A percentile compares a stretch with the other conserved stretches of the same genome.
Conservation (phyloP, 2,797 vertebrate species). For the Synaphobranchus kaupii region DNA sequence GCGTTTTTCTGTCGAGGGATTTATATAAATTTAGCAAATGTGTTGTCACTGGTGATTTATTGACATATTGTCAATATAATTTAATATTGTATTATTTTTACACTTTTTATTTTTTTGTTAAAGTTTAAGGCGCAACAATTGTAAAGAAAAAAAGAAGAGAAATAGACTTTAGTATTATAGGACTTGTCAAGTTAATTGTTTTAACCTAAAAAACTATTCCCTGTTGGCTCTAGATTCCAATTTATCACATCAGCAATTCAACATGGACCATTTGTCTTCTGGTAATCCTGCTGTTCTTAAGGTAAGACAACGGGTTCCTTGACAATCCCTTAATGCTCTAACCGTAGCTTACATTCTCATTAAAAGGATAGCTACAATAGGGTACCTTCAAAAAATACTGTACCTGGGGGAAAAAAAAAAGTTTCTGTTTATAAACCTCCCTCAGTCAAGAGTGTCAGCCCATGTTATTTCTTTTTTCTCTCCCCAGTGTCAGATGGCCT, state of each 20-base stretch:
- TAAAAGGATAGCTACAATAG: too few relatives aligned
- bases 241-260: constrained; percentile 77
- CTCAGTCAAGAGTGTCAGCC: background rate
- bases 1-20: background rate
- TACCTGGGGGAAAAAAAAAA: too few relatives aligned
- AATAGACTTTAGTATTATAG: too few relatives aligned
- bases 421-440: too few relatives aligned
- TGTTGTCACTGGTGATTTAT: background rate
- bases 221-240: constrained; percentile 41
- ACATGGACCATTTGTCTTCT: constrained; percentile 75
- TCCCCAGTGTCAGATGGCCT: constrained; percentile 78
- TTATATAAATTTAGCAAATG: background rate
- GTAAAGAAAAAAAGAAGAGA: too few relatives aligned
- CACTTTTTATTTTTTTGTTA: too few relatives aligned
- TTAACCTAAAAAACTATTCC: background rate
- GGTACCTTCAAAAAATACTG: too few relatives aligned
- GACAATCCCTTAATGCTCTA: background rate
- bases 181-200: background rate
- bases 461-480: constrained; percentile 26
- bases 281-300: constrained; percentile 76
- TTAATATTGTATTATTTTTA: too few relatives aligned
- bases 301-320: constrained; percentile 60
- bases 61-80: background rate
- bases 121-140: too few relatives aligned
- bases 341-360: too few relatives aligned